Base-by-base conservation (phyloP, 1,140 invertebrate genomes). In the Drosophila virilis region DNA sequence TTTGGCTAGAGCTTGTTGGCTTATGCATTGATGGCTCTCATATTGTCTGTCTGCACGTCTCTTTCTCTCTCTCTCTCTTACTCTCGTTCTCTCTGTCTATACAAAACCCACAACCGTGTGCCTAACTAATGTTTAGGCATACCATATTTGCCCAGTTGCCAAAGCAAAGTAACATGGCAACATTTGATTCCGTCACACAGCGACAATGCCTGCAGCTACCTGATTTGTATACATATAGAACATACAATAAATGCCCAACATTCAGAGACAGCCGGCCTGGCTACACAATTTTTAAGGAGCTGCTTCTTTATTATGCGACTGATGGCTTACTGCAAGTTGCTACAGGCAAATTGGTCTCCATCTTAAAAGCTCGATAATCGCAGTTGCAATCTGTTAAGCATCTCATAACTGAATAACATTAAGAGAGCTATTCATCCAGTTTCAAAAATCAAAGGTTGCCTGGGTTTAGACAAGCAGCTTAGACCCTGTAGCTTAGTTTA, bases 191-290 rank as follows among this genome's bases (percentile, higher is more conserved):
- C 32, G 37, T 37, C 33, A 58, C 33, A 15, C 12, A 50, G 28
- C 52, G 45, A 58, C 46, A 72, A 33, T 37, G 55, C 51, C 46
- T 71, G 60, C 37, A 59, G 74, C 12, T 8, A 40, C 43, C 70
- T 74, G 71, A 65, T 74, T 78, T 88, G 72, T 66, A 78, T 77
- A 80, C 74, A 78, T 73, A 74, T 74, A 66, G 59, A 46, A 38
- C 42, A 58, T 35, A 61, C 38, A 45, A 60, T 40, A 66, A 59
- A 28, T 40, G 12, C 17, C 58, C 43, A 32, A 59, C 45, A 59
- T 45, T 4, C 22, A 28, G 22, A 28, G 22, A 5, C 22, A 28
- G 43, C 46, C 46, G 59, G 13, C n/a, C 33, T 10, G n/a, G n/a
- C 28, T 52, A 37, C 38, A 28, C 22, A 28, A 40, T 46, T 61